These are phyloP conservation scores for Phengaris arion DNA, from an alignment of 2,888 invertebrate species.

Conservation along the genomic window DNA sequence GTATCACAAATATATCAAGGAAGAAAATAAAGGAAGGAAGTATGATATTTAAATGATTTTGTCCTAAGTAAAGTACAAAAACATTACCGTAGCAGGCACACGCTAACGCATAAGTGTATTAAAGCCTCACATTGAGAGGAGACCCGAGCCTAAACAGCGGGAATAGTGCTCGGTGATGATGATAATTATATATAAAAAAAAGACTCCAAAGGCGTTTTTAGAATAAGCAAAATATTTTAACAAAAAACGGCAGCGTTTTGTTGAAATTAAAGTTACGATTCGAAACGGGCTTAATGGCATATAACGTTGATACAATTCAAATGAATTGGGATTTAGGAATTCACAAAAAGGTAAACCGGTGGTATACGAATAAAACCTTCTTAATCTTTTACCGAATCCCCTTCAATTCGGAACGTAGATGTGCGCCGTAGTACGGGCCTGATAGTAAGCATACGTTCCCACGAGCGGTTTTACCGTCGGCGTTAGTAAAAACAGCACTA, in stretches of 20 bases:
- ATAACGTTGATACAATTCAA: constrained; percentile 9
- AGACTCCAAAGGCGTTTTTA: background rate
- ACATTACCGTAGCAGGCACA: too few relatives aligned
- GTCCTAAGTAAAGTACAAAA: too few relatives aligned
- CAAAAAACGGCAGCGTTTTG: background rate
- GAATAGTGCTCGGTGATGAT: too few relatives aligned
- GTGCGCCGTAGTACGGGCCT: background rate
- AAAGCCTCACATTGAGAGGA: too few relatives aligned
- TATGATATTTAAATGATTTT: too few relatives aligned
- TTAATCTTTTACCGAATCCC: background rate
- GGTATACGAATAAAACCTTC: background rate
- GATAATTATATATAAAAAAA: background rate
- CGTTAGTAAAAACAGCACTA: too few relatives aligned
- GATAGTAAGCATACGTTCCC: too few relatives aligned
- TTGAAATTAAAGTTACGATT: background rate
- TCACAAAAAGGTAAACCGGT: background rate
- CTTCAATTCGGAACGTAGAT: background rate
- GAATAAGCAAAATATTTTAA: background rate
- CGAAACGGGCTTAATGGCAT: background rate
- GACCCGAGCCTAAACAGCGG: too few relatives aligned
- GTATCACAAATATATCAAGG: too few relatives aligned
- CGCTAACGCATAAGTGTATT: too few relatives aligned
- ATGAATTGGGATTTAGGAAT: constrained; percentile 40
- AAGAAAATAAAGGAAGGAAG: too few relatives aligned
- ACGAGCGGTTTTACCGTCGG: too few relatives aligned